Base-by-base conservation (phyloP, 23 tunicate genomes). In the Clavelina lepadiformis region DNA sequence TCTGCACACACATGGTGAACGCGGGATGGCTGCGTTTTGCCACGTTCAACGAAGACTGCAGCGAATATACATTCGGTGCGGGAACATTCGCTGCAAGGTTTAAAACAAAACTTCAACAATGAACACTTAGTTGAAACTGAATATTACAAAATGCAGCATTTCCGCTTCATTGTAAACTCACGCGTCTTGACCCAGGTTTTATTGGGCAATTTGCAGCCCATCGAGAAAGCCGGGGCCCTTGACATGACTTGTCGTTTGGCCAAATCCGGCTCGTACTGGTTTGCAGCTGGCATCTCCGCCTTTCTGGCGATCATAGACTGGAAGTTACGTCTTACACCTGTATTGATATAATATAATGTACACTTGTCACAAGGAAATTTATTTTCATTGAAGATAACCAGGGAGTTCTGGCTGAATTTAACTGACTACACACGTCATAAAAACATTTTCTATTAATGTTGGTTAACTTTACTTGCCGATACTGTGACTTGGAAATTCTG, bases 21-120 rank as follows among this genome's bases (percentile, higher is more conserved):
- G 95, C 71, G 7, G 95, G 95, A 56, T 65, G 74, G 32, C 79
- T 33, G 45, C 85, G 95, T 37, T 78, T 78, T 2, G 51, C 75
- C 4, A 24, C 29, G 1, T 61, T 50, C 2, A 65, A 25, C 2
- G 95, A 56, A 6, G 37, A 35, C 29, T 34, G 60, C 4, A 80
- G 80, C 46, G 66, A 77, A 80, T 86, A 86, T 44, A 66, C 50
- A 51, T 86, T 77, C 0, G 95, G 95, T 33, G 95, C 95, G 1
- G 95, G 95, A 41, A 86, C 84, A 45, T 78, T 65, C 34, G 53
- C 95, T 86, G 71, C 13, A 54, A 56, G 36, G n/a, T n/a, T n/a
- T n/a, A 32, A 63, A 46, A n/a, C 1, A 27, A 56, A 24, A 24
- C n/a, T 8, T 27, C 19, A 27, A 28, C 37, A 13, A 0, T 33